phyloP scores from a whole-genome alignment of 2,113 vertebrate species.

The Eurypyga helias region DNA sequence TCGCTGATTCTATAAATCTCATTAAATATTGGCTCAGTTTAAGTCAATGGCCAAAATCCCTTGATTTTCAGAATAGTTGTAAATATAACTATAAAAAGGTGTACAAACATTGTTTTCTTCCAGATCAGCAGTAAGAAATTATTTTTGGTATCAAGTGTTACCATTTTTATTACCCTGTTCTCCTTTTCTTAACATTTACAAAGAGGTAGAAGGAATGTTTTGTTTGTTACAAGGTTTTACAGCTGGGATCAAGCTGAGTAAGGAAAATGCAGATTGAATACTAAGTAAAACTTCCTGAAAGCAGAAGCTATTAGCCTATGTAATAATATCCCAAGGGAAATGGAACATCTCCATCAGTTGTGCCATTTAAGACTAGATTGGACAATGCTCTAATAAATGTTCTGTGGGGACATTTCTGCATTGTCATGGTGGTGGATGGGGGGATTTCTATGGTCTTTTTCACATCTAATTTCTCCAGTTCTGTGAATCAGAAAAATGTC shows the following conservation, averaged over 20 bases:
- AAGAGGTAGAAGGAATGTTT: not conserved
- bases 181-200: not conserved
- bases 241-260: not conserved
- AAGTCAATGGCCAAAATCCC: not conserved
- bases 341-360: not conserved
- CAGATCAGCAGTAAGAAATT: not conserved
- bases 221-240: not conserved
- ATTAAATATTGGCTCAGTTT: not conserved
- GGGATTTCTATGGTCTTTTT: not conserved
- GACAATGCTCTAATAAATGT: not conserved
- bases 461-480: not conserved
- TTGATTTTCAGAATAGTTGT: not conserved
- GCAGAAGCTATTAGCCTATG: not conserved
- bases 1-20: not conserved
- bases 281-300: slow-evolving; percentile 21
- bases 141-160: not conserved
- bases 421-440: not conserved
- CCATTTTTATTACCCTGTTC: not conserved
- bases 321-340: not conserved
- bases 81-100: not conserved
- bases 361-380: not conserved
- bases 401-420: not conserved
- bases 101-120: not conserved
- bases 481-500: not conserved
- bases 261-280: not conserved